Evolutionary conservation across 1,140 invertebrate genomes (phyloP).

Genomic region (Euura saliciscinereae): DNA sequence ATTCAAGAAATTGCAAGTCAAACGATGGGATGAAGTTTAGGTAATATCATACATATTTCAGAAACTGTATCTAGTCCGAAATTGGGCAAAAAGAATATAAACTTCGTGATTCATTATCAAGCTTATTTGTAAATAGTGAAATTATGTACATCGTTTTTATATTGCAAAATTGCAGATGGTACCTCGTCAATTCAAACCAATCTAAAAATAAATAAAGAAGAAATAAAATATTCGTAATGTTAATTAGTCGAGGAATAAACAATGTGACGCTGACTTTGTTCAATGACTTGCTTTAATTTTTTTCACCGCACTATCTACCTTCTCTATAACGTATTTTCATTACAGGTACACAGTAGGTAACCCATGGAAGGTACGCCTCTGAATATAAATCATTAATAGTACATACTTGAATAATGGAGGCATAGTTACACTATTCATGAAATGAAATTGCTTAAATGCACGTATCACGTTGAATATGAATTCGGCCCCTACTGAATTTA

Average conservation of each 20-base stretch:
- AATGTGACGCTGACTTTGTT: not conserved
- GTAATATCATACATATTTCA: not conserved
- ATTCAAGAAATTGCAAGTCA: not conserved
- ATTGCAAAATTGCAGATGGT: not conserved
- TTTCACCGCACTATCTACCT: not conserved
- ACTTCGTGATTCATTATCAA: conserved; percentile 5
- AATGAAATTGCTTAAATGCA: not conserved
- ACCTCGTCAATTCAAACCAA: not conserved
- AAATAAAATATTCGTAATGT: not conserved
- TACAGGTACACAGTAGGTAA: not conserved
- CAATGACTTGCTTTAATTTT: not conserved
- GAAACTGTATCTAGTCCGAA: not conserved
- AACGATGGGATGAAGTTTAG: not conserved
- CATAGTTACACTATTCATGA: not conserved
- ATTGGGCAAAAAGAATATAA: not conserved
- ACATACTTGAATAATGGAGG: not conserved
- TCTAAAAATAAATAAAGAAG: not conserved
- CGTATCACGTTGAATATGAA: too few species aligned
- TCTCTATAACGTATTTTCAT: not conserved
- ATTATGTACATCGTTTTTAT: not conserved
- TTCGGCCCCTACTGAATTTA: too few species aligned
- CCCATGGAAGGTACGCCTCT: not conserved
- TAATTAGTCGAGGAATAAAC: not conserved
- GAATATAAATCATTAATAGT: not conserved
- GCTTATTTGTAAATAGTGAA: not conserved